Conservation (phyloP, 2,888 invertebrate species). For the Stomorhina lunata region DNA sequence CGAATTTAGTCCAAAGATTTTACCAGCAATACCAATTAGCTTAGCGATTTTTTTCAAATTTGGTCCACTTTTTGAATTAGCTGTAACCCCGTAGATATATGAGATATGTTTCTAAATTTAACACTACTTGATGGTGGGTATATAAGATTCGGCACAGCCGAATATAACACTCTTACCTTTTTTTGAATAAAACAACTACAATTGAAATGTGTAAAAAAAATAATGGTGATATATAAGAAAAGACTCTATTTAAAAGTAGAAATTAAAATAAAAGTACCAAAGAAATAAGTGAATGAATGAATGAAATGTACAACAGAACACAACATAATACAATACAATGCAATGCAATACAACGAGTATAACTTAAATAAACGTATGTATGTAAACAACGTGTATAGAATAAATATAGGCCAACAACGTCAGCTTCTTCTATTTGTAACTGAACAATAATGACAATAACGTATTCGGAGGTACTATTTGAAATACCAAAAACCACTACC, state of each 20-base stretch:
- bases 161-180: no score
- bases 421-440: conserved; percentile 14
- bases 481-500: neutral
- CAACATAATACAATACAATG: no score
- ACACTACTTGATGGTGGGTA: no score
- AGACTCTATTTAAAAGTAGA: neutral
- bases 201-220: neutral
- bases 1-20: no score
- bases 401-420: conserved; percentile 55
- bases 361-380: conserved; percentile 44
- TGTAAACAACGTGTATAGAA: conserved; percentile 55
- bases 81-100: no score
- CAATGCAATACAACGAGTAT: no score
- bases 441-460: neutral
- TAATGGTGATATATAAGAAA: neutral
- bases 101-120: no score
- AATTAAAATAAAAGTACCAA: neutral
- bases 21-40: no score
- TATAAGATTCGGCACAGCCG: no score
- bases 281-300: conserved; percentile 25
- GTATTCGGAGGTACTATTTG: neutral
- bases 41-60: no score
- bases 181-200: neutral
- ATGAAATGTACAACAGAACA: conserved; percentile 26
- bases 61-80: no score